These are phyloP conservation scores for Scaptodrosophila latifasciaeformis DNA, from an alignment of 2,888 invertebrate species.

Conservation along the genomic window DNA sequence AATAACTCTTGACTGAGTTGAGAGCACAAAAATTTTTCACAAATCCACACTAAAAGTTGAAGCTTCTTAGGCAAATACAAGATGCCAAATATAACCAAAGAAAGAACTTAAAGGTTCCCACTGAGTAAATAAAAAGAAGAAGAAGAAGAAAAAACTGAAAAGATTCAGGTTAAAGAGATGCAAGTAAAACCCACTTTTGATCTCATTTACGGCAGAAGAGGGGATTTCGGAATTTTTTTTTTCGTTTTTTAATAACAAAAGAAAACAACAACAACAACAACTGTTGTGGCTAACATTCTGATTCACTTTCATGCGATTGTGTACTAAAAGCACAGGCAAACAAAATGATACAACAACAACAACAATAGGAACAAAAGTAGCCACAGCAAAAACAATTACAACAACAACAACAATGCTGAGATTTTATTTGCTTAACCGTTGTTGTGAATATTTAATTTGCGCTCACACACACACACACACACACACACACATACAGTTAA, in stretches of 20 bases:
- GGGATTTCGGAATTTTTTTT: no score
- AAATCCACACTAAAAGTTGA: constrained; percentile 34
- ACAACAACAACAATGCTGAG: constrained; percentile 45
- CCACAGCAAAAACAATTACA: no score
- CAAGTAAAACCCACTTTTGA: constrained; percentile 63
- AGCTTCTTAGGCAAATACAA: constrained; percentile 38
- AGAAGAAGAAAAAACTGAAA: constrained; percentile 8
- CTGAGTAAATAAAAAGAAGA: neutral
- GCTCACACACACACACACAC: constrained; percentile 36
- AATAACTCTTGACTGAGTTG: neutral
- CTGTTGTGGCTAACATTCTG: constrained; percentile 49
- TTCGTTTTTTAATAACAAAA: no score
- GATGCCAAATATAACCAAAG: neutral
- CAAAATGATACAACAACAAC: constrained; percentile 22
- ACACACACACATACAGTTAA: constrained; percentile 33
- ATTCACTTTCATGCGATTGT: constrained; percentile 62
- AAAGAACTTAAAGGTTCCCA: no score
- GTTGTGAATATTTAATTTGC: constrained; percentile 67
- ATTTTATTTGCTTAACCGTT: constrained; percentile 64
- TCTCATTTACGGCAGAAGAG: constrained; percentile 48
- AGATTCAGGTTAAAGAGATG: constrained; percentile 63
- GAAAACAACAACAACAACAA: no score
- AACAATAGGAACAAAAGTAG: constrained; percentile 4
- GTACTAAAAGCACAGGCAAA: constrained; percentile 28
- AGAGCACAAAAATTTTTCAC: constrained; percentile 44